Percentiles rank a stretch among this genome's conserved stretches.
These are phyloP conservation scores for Cryptotermes secundus DNA, from an alignment of 1,140 invertebrate genomes.

Conservation along the genomic window DNA sequence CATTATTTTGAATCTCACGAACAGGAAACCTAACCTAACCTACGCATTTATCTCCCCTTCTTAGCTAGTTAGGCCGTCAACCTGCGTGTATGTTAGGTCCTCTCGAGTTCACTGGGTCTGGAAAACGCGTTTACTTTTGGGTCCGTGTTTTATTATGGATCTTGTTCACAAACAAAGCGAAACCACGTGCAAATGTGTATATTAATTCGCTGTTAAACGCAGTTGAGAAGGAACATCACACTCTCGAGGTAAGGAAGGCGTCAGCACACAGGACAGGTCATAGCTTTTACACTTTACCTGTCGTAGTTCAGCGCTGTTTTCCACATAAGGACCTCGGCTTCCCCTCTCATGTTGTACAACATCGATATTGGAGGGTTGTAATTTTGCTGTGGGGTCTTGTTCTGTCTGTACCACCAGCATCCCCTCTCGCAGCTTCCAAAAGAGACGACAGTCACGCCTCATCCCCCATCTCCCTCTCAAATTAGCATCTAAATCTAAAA, in stretches of 20 bases:
- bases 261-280: neutral
- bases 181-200: neutral
- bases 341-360: neutral
- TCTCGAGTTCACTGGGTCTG: too few species aligned
- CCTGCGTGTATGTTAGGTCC: too few species aligned
- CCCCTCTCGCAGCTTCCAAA: neutral
- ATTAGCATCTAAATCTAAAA: constrained; percentile 20
- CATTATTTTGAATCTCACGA: too few species aligned
- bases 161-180: too few species aligned
- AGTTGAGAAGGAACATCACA: neutral
- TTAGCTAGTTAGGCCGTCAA: too few species aligned
- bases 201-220: neutral
- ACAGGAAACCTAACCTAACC: too few species aligned
- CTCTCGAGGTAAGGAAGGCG: neutral
- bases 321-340: neutral
- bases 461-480: neutral
- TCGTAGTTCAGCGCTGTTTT: neutral
- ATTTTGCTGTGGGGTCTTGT: constrained; percentile 1
- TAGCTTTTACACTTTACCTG: neutral
- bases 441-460: neutral
- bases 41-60: too few species aligned
- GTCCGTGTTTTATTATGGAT: too few species aligned
- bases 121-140: too few species aligned
- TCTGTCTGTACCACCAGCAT: neutral
- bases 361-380: constrained; percentile 4